Percentiles rank a stretch among this genome's conserved stretches.
Evolutionary conservation across 2,113 vertebrate genomes (phyloP).

Genomic region (Microcebus ravelobensis): DNA sequence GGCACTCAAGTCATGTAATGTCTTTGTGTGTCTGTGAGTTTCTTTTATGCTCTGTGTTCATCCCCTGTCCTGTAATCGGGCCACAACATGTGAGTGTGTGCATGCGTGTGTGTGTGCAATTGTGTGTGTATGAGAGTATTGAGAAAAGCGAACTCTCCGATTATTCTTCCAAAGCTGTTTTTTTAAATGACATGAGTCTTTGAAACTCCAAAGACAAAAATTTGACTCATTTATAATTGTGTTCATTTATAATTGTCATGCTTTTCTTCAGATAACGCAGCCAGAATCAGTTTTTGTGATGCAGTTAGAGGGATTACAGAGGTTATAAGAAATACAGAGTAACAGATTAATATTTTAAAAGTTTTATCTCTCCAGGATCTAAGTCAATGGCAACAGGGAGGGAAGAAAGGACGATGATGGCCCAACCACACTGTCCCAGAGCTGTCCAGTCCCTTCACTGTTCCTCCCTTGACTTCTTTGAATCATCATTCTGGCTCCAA

Average conservation of each 20-base stretch:
- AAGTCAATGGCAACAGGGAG: not conserved
- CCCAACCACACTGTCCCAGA: not conserved
- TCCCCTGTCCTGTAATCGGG: too few relatives aligned
- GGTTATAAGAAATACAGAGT: not conserved
- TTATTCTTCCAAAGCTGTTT: not conserved
- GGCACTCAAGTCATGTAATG: too few relatives aligned
- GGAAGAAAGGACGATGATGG: not conserved
- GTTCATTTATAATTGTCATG: not conserved
- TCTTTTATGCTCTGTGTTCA: too few relatives aligned
- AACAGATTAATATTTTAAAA: not conserved
- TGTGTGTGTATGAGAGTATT: not conserved
- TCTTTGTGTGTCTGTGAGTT: too few relatives aligned
- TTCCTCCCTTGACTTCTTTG: not conserved
- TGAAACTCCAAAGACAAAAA: slow-evolving; percentile 6
- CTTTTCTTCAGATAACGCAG: not conserved
- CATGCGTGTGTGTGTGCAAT: not conserved
- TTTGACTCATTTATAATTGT: not conserved
- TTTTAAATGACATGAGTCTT: not conserved
- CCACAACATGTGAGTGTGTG: too few relatives aligned
- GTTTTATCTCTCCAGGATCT: not conserved
- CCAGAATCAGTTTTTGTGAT: not conserved
- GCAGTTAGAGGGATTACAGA: not conserved
- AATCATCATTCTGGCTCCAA: not conserved
- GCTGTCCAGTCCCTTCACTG: not conserved
- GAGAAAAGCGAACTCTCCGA: not conserved